Percentiles rank a stretch among this genome's conserved stretches.
Conservation (phyloP, 1,140 invertebrate genomes). For the Helicoverpa zea region DNA sequence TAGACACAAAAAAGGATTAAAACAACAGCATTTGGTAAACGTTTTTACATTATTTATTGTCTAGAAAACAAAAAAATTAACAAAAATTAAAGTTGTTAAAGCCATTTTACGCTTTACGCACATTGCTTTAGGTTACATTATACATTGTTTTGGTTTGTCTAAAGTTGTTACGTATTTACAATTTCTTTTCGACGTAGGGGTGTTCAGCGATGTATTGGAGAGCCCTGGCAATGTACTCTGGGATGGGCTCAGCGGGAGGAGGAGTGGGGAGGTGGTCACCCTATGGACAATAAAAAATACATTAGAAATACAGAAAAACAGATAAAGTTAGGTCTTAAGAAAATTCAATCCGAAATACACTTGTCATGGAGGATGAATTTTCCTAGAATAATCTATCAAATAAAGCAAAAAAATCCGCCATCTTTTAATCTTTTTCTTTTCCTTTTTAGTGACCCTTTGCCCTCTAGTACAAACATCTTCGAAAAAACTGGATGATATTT, state of each 20-base stretch:
- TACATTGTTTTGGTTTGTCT: constrained; percentile 23
- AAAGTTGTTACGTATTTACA: constrained; percentile 39
- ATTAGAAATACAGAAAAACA: not conserved
- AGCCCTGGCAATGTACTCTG: constrained; percentile 63
- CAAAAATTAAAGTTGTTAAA: constrained; percentile 48
- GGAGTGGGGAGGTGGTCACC: constrained; percentile 63
- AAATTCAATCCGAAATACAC: too few species aligned
- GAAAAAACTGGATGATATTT: not conserved
- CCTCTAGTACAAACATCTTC: not conserved
- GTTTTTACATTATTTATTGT: constrained; percentile 52
- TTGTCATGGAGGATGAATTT: too few species aligned
- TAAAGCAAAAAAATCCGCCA: too few species aligned
- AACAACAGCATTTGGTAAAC: constrained; percentile 22
- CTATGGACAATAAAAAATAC: constrained; percentile 56
- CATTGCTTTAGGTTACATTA: not conserved
- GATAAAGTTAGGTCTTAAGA: not conserved
- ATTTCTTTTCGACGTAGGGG: constrained; percentile 53
- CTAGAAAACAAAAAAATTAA: constrained; percentile 45
- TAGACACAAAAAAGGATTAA: not conserved
- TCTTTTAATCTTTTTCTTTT: too few species aligned
- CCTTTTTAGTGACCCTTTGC: too few species aligned
- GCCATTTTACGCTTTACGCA: constrained; percentile 31
- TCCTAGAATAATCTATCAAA: too few species aligned
- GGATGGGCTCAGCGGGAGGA: constrained; percentile 59
- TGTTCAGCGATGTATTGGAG: constrained; percentile 61